Percentiles rank a stretch among this genome's conserved stretches.
Evolutionary conservation across 2,888 invertebrate genomes (phyloP).

Genomic region (Clepsis dumicolana): DNA sequence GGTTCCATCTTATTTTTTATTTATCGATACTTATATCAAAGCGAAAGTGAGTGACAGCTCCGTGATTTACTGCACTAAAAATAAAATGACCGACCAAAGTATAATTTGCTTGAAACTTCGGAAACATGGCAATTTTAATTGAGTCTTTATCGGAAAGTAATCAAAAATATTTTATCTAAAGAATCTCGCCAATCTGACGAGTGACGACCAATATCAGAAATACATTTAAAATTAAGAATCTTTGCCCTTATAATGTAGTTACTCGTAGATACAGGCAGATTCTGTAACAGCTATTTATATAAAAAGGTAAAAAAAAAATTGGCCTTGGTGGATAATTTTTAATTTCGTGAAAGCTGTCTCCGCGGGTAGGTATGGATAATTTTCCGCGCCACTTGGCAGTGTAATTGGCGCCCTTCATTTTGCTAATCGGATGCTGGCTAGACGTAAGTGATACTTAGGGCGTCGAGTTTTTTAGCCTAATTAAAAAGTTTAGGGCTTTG

Average conservation of each 20-base stretch:
- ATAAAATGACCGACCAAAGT: conserved; percentile 24
- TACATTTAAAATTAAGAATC: conserved; percentile 27
- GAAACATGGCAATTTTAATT: conserved; percentile 33
- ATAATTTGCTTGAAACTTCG: conserved; percentile 30
- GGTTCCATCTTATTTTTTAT: background rate
- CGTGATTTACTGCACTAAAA: conserved; percentile 30
- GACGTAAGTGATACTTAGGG: conserved; percentile 48
- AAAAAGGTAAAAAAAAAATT: background rate
- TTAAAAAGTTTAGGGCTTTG: conserved; percentile 24
- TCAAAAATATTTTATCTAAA: conserved; percentile 13
- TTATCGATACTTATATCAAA: conserved; percentile 35
- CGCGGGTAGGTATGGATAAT: conserved; percentile 56
- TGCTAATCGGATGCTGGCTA: conserved; percentile 53
- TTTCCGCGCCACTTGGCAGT: conserved; percentile 60
- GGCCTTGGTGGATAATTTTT: conserved; percentile 51
- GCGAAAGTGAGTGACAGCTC: conserved; percentile 28
- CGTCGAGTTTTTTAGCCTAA: conserved; percentile 37
- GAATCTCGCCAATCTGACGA: conserved; percentile 7
- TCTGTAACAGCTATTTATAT: background rate
- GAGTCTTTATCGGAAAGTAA: conserved; percentile 26
- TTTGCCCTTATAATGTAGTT: background rate
- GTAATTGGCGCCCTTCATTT: conserved; percentile 59
- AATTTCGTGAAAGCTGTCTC: conserved; percentile 55
- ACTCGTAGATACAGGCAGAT: background rate
- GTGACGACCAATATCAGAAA: conserved; percentile 12